Evolutionary conservation across 2,113 vertebrate genomes (phyloP), one percentile per base, ranked within the genome.

Genomic region (Eurypyga helias): DNA sequence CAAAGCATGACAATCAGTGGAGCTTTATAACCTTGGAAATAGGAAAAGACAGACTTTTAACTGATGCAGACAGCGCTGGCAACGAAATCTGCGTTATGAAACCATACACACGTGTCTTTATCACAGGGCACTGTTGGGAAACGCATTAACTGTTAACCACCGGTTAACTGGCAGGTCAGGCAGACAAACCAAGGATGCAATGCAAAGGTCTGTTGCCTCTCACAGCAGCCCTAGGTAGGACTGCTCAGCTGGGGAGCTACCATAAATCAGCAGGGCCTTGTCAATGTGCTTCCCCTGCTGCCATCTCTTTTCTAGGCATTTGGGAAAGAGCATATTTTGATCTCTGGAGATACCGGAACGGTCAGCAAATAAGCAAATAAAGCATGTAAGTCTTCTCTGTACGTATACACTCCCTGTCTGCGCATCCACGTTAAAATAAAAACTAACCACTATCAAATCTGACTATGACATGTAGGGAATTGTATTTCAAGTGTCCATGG

Each of bases 121-220:
- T 96, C 86, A 49, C 43, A 75, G 77, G 45, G 19, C 72, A 7
- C 72, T 79, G 65, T 89, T 92, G 64, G 69, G 92, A 97, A 91
- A 97, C 71, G 45, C 83, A 91, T 95, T 97, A 97, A 90, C 90
- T 89, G 92, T 92, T 96, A 96, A 94, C 90, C 45, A 61, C 38
- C 57, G 51, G 67, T 83, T 79, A 95, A 71, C 61, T 84, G 83
- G 17, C 80, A 92, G 83, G 73, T 79, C 94, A 95, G 89, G 88
- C 80, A 96, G 92, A 61, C 88, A 95, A 97, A 71, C 76, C 77
- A 64, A 62, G 29, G 80, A 64, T 55, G 89, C 61, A 48, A n/a
- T 55, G 64, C 80, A 57, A 80, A 93, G 79, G 82, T 92, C 71
- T 90, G 0, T 73, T 70, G 61, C 71, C 33, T 90, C 46, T 70